Evolutionary conservation across 2,113 vertebrate species (phyloP).

Genomic region (Taxidea taxus): DNA sequence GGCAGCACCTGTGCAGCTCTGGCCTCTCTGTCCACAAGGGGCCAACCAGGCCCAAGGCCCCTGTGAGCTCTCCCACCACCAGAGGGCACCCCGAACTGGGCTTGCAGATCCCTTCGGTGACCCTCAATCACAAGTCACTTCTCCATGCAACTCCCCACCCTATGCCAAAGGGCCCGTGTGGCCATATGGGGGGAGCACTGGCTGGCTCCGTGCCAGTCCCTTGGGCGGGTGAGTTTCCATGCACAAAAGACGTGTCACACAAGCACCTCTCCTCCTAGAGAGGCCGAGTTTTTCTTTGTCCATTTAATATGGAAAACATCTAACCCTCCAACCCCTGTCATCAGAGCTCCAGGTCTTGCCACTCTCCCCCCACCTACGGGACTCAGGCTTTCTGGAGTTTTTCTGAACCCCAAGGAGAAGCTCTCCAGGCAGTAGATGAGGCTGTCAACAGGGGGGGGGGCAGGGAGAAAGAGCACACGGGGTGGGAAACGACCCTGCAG

Average conservation of each 20-base stretch:
- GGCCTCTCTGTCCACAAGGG: background rate
- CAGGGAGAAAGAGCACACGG: background rate
- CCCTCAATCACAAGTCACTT: background rate
- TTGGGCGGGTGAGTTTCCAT: background rate
- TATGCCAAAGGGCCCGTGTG: accelerated
- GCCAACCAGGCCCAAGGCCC: accelerated
- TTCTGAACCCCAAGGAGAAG: background rate
- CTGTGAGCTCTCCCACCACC: background rate
- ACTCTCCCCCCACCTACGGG: background rate
- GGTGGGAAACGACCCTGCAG: accelerated
- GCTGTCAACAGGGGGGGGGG: background rate
- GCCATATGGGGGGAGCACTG: accelerated
- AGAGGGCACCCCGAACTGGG: slow-evolving; percentile 3
- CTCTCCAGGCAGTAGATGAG: background rate
- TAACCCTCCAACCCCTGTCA: background rate
- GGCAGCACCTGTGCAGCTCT: background rate
- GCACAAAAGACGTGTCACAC: accelerated
- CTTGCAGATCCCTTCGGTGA: background rate
- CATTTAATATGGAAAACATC: background rate
- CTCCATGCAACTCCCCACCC: background rate
- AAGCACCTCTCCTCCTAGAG: too few relatives aligned
- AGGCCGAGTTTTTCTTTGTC: background rate
- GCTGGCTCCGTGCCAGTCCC: accelerated
- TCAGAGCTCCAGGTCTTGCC: background rate
- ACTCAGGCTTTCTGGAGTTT: background rate